A percentile compares a stretch with the other conserved stretches of the same genome.
phyloP scores from a whole-genome alignment of 2,113 vertebrate species.

The Athene noctua region DNA sequence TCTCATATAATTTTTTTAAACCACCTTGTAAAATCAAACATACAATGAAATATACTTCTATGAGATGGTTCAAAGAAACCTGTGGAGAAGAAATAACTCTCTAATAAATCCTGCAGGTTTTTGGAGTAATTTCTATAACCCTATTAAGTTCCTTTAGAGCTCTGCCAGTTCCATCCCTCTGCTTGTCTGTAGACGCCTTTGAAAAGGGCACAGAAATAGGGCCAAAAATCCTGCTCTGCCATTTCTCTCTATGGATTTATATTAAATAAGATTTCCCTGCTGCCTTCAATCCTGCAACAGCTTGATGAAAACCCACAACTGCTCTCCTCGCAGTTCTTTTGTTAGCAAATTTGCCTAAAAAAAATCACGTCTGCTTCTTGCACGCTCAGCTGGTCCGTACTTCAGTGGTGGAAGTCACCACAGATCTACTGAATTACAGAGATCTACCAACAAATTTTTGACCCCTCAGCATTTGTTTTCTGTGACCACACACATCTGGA shows the following conservation, averaged over 20 bases:
- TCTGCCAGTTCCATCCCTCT: neutral
- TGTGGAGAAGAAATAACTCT: constrained; percentile 8
- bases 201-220: neutral
- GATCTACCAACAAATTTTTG: neutral
- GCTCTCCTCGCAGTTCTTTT: neutral
- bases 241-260: neutral
- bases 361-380: neutral
- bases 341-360: neutral
- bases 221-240: neutral
- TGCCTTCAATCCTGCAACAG: neutral
- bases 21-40: constrained; percentile 10
- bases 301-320: neutral
- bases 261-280: neutral
- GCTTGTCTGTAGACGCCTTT: neutral
- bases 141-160: neutral
- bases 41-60: constrained; percentile 12
- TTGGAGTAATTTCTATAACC: constrained; percentile 8
- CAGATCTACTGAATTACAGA: fast-evolving
- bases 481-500: neutral
- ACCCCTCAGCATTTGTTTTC: neutral
- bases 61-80: neutral
- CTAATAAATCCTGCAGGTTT: neutral
- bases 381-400: neutral
- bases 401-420: neutral
- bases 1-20: constrained; percentile 50